These are phyloP conservation scores for Antechinus flavipes DNA, from an alignment of 2,113 vertebrate genomes.

Conservation along the genomic window DNA sequence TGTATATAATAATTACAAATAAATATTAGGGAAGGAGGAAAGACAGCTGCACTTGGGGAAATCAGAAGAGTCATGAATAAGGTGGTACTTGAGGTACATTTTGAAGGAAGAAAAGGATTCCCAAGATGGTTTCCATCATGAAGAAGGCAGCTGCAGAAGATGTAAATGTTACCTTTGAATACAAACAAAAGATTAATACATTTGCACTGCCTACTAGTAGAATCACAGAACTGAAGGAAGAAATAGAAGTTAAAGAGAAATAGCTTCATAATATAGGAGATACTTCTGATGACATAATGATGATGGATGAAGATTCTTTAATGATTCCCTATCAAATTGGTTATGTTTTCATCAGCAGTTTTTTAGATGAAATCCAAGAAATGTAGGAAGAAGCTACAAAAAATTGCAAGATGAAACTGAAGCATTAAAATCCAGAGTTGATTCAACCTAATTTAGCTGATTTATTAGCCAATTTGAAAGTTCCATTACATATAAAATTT, in stretches of 20 bases:
- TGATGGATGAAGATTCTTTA: slow-evolving; percentile 92
- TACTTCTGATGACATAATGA: slow-evolving; percentile 95
- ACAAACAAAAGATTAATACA: slow-evolving; percentile 98
- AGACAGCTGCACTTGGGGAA: background rate
- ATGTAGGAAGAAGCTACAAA: slow-evolving; percentile 98
- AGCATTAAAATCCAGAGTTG: slow-evolving; percentile 90
- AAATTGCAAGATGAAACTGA: slow-evolving; percentile 93
- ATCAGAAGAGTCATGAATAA: background rate
- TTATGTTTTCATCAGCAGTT: slow-evolving; percentile 96
- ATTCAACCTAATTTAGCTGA: slow-evolving; percentile 88
- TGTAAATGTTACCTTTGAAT: slow-evolving; percentile 97
- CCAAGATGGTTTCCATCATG: background rate
- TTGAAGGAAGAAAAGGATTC: background rate
- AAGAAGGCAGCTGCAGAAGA: slow-evolving; percentile 89
- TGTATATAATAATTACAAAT: no score
- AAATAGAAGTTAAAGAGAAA: slow-evolving; percentile 97
- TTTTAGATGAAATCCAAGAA: slow-evolving; percentile 95
- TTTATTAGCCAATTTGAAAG: slow-evolving; percentile 92
- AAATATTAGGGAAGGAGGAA: no score
- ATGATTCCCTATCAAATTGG: slow-evolving; percentile 96
- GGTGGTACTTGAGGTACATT: background rate
- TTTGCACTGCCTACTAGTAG: slow-evolving; percentile 97
- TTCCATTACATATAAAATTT: slow-evolving; percentile 97
- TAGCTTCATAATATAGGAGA: slow-evolving; percentile 96
- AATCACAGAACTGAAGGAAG: slow-evolving; percentile 95